Conservation (phyloP, 2,797 vertebrate genomes). For the Sarcophilus harrisii region DNA sequence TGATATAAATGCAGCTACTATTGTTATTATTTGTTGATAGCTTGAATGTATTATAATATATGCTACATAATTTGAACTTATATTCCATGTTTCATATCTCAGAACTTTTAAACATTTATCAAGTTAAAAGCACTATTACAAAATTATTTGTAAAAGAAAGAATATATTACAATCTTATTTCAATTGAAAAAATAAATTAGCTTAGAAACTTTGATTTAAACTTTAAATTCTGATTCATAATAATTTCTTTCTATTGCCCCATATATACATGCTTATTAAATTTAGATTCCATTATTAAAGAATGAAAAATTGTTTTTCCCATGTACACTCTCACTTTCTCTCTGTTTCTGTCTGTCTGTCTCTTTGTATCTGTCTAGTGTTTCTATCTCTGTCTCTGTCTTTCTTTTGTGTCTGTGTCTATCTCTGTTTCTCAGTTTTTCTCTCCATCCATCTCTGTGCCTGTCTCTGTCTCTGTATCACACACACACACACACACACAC, state of each 20-base stretch:
- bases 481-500: too few relatives aligned
- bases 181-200: neutral
- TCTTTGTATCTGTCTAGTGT: too few relatives aligned
- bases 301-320: neutral
- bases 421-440: neutral
- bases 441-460: too few relatives aligned
- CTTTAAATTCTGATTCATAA: neutral
- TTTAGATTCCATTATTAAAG: neutral
- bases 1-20: neutral
- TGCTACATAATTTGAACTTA: neutral
- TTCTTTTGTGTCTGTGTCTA: neutral
- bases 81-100: neutral
- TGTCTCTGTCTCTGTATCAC: too few relatives aligned
- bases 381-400: too few relatives aligned
- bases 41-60: neutral
- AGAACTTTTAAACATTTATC: neutral
- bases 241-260: neutral
- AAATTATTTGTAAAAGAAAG: neutral
- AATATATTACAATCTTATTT: neutral
- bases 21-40: neutral
- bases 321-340: neutral
- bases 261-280: neutral
- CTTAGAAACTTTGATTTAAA: neutral
- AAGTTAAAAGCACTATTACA: neutral
- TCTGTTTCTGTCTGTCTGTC: too few relatives aligned